phyloP scores from a whole-genome alignment of 2,113 vertebrate species.

The Pseudorasbora parva region DNA sequence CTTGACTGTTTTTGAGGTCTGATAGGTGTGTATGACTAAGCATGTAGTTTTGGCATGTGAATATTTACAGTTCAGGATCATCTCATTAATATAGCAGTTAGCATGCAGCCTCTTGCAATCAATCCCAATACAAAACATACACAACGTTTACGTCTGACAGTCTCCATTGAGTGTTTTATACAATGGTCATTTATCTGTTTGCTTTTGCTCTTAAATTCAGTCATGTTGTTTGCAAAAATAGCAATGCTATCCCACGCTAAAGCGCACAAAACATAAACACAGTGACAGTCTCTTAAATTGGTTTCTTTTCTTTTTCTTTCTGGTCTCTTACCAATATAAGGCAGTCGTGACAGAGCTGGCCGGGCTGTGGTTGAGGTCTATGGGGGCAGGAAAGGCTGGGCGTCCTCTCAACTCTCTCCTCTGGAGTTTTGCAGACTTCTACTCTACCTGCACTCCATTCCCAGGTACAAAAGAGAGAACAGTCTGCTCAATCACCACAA shows the following conservation, averaged over 20 bases:
- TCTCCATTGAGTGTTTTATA: not conserved
- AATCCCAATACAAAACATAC: not conserved
- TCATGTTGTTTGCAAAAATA: not conserved
- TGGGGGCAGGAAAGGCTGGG: conserved; percentile 75
- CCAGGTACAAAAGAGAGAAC: conserved; percentile 78
- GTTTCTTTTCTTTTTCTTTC: not conserved
- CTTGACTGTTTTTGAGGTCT: not conserved
- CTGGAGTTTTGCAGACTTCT: conserved; percentile 78
- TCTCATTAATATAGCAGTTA: not conserved
- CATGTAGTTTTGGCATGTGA: not conserved
- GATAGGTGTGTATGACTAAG: not conserved
- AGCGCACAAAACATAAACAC: not conserved
- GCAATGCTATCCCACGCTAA: not conserved
- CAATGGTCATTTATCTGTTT: not conserved
- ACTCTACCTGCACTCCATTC: conserved; percentile 81
- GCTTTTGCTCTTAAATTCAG: not conserved
- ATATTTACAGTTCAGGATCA: too few species aligned
- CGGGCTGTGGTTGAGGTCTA: conserved; percentile 86
- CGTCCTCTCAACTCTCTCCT: conserved; percentile 70
- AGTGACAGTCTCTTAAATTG: not conserved
- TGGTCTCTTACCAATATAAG: conserved; percentile 66
- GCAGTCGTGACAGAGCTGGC: conserved; percentile 84
- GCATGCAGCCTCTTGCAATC: not conserved
- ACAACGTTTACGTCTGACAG: not conserved
- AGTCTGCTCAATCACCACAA: conserved; percentile 55